Evolutionary conservation across 2,797 vertebrate species (phyloP).

Genomic region (Onychomys leucogaster): DNA sequence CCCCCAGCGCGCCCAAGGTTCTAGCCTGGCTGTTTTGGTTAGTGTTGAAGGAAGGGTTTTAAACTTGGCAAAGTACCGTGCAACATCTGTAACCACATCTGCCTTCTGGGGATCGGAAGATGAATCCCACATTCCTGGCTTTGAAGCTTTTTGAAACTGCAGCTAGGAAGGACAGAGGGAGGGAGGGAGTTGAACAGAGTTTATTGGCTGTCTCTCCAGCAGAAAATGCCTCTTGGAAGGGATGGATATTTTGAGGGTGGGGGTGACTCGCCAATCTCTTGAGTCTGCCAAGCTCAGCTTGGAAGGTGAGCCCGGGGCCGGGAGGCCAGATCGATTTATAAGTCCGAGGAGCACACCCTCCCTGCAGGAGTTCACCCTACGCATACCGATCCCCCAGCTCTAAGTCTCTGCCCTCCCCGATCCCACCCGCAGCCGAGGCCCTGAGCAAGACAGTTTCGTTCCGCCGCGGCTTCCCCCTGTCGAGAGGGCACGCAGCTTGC

Average conservation of each 20-base stretch:
- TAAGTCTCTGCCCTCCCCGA: slow-evolving; percentile 52
- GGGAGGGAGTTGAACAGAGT: slow-evolving; percentile 81
- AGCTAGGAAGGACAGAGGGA: slow-evolving; percentile 79
- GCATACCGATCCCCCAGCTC: slow-evolving; percentile 26
- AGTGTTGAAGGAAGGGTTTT: slow-evolving; percentile 80
- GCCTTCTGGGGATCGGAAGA: slow-evolving; percentile 84
- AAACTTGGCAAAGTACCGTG: slow-evolving; percentile 83
- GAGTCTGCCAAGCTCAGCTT: slow-evolving; percentile 53
- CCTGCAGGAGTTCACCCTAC: slow-evolving; percentile 64
- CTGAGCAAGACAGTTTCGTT: slow-evolving; percentile 71
- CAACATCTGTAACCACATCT: slow-evolving; percentile 86
- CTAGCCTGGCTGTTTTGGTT: slow-evolving; percentile 74
- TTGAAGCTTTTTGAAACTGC: slow-evolving; percentile 84
- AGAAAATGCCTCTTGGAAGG: slow-evolving; percentile 79
- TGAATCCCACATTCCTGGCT: slow-evolving; percentile 86
- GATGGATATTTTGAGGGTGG: slow-evolving; percentile 77
- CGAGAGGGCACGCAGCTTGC: slow-evolving; percentile 43
- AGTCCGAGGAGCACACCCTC: slow-evolving; percentile 67
- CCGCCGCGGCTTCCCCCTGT: slow-evolving; percentile 55
- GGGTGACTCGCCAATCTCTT: slow-evolving; percentile 72
- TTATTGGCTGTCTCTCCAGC: slow-evolving; percentile 79
- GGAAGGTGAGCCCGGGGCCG: slow-evolving; percentile 72
- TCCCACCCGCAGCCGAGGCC: slow-evolving; percentile 77
- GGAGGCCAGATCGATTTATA: slow-evolving; percentile 64
- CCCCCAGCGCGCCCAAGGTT: slow-evolving; percentile 55